Evolutionary conservation across 2,888 invertebrate species (phyloP).

Genomic region (Dryobota labecula): DNA sequence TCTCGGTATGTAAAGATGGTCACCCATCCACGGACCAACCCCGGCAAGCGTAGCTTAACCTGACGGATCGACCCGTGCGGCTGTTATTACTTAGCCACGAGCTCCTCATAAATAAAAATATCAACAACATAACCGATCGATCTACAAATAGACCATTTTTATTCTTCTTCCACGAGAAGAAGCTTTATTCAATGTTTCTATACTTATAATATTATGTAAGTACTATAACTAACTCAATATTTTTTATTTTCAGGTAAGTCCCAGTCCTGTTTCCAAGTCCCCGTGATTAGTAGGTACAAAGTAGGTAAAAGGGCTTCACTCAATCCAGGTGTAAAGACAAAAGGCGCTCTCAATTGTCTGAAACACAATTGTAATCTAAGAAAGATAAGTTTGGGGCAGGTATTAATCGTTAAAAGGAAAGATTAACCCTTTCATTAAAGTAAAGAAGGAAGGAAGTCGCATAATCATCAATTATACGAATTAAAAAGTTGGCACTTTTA

Average conservation of each 20-base stretch:
- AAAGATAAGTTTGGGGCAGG: conserved; percentile 58
- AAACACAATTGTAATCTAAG: conserved; percentile 58
- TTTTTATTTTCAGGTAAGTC: conserved; percentile 67
- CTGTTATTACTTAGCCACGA: too few relatives aligned
- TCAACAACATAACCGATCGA: too few relatives aligned
- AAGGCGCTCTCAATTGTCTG: conserved; percentile 59
- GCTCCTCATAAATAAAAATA: too few relatives aligned
- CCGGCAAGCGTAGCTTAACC: too few relatives aligned
- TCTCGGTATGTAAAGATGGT: too few relatives aligned
- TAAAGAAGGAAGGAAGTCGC: conserved; percentile 51
- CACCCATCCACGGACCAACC: too few relatives aligned
- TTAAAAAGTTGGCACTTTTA: conserved; percentile 36
- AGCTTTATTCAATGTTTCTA: conserved; percentile 4
- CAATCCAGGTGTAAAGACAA: conserved; percentile 59
- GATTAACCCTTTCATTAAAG: conserved; percentile 53
- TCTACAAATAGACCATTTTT: not conserved
- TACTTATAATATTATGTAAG: not conserved
- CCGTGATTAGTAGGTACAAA: conserved; percentile 44
- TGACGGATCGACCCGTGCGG: too few relatives aligned
- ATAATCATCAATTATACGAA: conserved; percentile 49
- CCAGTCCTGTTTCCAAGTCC: conserved; percentile 15
- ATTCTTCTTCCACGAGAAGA: not conserved
- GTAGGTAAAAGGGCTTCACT: conserved; percentile 48
- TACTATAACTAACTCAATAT: conserved; percentile 28
- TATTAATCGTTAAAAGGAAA: conserved; percentile 52